phyloP scores from a whole-genome alignment of 2,113 vertebrate genomes.

The Muscicapa adusta region DNA sequence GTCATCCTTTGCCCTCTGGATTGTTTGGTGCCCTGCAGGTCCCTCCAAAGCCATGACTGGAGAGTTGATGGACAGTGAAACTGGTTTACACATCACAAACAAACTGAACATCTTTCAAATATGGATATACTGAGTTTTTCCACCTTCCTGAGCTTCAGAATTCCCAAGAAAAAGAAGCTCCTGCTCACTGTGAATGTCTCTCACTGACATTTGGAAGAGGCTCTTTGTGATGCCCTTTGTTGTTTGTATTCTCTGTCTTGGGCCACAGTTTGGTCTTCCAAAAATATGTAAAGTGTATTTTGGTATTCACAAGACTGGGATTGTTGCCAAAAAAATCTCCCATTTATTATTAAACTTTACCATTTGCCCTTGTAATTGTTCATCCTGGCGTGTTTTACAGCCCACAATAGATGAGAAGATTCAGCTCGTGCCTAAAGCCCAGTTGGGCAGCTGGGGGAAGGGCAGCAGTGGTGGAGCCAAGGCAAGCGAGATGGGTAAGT shows the following conservation, averaged over 20 bases:
- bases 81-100: neutral
- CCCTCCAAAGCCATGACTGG: neutral
- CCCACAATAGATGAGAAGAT: constrained; percentile 98
- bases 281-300: neutral
- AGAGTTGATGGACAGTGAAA: neutral
- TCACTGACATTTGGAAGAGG: neutral
- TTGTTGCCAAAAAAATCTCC: neutral
- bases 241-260: neutral
- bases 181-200: neutral
- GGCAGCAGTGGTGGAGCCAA: constrained; percentile 98
- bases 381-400: constrained; percentile 66
- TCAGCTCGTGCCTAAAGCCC: constrained; percentile 93
- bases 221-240: neutral
- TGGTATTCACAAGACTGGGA: neutral
- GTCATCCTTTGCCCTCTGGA: neutral
- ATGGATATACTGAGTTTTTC: neutral
- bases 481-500: constrained; percentile 88
- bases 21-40: neutral
- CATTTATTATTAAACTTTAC: neutral
- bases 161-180: neutral
- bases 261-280: neutral
- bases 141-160: neutral
- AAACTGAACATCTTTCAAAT: neutral
- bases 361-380: neutral
- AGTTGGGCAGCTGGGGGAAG: constrained; percentile 93